These are phyloP conservation scores for Pangasius djambal DNA, from an alignment of 2,797 vertebrate species.

Conservation along the genomic window DNA sequence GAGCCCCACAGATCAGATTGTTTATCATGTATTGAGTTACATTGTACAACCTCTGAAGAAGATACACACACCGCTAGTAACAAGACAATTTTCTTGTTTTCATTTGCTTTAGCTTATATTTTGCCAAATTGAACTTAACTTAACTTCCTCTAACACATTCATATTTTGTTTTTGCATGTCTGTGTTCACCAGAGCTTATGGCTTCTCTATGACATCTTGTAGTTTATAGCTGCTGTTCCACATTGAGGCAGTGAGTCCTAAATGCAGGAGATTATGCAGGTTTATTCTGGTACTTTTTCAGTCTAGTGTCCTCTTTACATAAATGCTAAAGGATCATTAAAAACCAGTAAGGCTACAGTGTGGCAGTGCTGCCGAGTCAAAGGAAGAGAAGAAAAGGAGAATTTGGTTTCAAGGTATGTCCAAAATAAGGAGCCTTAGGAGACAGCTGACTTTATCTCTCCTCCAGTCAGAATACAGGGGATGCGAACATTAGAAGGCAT, in stretches of 20 bases:
- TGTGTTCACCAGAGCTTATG: neutral
- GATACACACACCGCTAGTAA: neutral
- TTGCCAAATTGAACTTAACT: neutral
- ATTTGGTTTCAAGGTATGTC: neutral
- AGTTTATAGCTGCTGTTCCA: conserved; percentile 5
- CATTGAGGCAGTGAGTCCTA: conserved; percentile 1
- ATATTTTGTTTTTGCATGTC: neutral
- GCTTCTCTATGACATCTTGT: neutral
- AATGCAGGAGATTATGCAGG: conserved; percentile 28
- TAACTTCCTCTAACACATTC: neutral
- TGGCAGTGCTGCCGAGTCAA: neutral
- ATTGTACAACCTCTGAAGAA: neutral
- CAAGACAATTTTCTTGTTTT: neutral
- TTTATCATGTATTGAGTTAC: neutral
- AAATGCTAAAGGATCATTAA: conserved; percentile 13
- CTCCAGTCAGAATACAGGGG: neutral
- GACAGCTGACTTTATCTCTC: neutral
- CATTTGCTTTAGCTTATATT: neutral
- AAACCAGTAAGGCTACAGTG: neutral
- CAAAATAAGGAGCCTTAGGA: neutral
- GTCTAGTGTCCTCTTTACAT: conserved; percentile 13
- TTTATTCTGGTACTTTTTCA: conserved; percentile 19
- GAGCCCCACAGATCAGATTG: neutral
- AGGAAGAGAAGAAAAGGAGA: neutral
- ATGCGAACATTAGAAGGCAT: neutral